phyloP scores from a whole-genome alignment of 2,113 vertebrate species.

The Numenius arquata region DNA sequence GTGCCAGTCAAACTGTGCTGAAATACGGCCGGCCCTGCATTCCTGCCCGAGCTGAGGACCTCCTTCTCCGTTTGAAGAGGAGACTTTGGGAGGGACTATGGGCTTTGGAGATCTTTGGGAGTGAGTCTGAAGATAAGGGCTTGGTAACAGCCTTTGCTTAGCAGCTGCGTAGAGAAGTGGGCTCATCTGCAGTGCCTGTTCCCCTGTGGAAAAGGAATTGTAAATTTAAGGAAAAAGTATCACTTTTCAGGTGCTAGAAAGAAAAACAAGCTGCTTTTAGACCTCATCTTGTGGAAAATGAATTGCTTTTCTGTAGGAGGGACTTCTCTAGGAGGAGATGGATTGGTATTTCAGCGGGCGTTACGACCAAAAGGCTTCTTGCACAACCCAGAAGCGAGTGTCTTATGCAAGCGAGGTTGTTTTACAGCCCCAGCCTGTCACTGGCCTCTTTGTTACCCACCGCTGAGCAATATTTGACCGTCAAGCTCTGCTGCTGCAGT shows the following conservation, averaged over 20 bases:
- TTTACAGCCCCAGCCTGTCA: neutral
- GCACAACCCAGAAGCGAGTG: fast-evolving
- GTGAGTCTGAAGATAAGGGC: neutral
- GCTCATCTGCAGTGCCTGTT: neutral
- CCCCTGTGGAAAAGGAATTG: neutral
- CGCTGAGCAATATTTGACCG: neutral
- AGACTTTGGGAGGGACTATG: neutral
- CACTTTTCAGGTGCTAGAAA: neutral
- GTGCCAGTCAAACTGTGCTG: neutral
- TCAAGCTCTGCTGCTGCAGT: neutral
- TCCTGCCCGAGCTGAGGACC: neutral
- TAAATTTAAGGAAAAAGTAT: neutral
- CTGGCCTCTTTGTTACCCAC: neutral
- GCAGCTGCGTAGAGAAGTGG: neutral
- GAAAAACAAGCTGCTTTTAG: neutral
- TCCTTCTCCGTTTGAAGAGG: neutral
- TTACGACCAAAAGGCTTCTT: neutral
- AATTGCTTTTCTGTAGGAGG: neutral
- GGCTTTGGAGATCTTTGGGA: neutral
- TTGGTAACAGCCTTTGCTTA: neutral
- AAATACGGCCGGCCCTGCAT: neutral
- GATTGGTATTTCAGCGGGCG: neutral
- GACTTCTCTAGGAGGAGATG: neutral
- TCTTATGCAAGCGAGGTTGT: fast-evolving
- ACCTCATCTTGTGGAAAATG: neutral